These are phyloP conservation scores for Clepsis dumicolana DNA, from an alignment of 2,888 invertebrate genomes.

Conservation along the genomic window DNA sequence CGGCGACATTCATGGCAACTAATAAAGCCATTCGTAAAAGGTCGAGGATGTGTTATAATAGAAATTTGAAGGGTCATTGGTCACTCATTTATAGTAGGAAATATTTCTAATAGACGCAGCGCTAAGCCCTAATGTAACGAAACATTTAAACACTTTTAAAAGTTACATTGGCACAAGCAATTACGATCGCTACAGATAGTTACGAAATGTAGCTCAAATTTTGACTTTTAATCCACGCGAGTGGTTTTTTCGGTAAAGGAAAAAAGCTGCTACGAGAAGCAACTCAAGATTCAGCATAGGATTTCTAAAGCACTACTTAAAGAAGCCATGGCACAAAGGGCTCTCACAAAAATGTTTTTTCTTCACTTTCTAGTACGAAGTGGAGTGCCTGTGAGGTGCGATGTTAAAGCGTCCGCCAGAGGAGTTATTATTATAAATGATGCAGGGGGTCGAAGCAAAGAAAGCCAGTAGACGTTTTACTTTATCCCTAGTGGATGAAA, in stretches of 20 bases:
- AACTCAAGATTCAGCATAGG: slow-evolving; percentile 42
- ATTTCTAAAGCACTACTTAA: slow-evolving; percentile 58
- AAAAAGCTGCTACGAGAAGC: neutral
- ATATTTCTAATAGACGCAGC: neutral
- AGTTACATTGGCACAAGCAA: neutral
- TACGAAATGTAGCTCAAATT: neutral
- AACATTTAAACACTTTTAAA: neutral
- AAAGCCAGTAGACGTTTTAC: slow-evolving; percentile 52
- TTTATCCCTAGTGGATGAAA: slow-evolving; percentile 58
- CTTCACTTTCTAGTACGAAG: slow-evolving; percentile 61
- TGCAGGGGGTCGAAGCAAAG: slow-evolving; percentile 64
- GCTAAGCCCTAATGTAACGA: neutral
- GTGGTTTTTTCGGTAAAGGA: neutral
- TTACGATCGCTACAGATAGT: neutral
- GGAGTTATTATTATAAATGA: slow-evolving; percentile 77
- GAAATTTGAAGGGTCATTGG: slow-evolving; percentile 29
- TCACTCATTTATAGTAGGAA: neutral
- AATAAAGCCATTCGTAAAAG: slow-evolving; percentile 36
- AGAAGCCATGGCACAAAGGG: slow-evolving; percentile 59
- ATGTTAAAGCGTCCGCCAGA: slow-evolving; percentile 67
- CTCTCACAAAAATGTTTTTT: slow-evolving; percentile 58
- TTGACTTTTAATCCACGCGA: neutral
- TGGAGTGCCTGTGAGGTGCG: slow-evolving; percentile 65
- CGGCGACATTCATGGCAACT: slow-evolving; percentile 47
- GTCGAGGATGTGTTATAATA: slow-evolving; percentile 29